These are phyloP conservation scores for Tetropium fuscum DNA, from an alignment of 2,888 invertebrate genomes.

Conservation along the genomic window DNA sequence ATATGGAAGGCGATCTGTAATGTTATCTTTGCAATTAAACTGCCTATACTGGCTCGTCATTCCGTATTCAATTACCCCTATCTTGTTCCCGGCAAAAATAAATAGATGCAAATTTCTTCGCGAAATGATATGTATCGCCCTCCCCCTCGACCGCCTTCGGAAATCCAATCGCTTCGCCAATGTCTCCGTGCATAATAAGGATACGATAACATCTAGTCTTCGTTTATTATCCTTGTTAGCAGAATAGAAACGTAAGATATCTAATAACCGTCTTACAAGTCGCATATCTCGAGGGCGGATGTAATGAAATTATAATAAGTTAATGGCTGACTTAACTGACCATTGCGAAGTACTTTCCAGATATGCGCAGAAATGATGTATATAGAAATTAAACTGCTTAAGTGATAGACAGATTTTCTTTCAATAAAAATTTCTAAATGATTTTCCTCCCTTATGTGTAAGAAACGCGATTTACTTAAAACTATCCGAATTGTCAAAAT, in stretches of 20 bases:
- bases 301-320: neutral
- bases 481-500: too few relatives aligned
- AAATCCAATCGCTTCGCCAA: slow-evolving; percentile 16
- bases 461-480: too few relatives aligned
- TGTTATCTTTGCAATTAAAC: neutral
- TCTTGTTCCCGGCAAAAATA: neutral
- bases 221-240: slow-evolving; percentile 13
- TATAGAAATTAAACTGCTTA: too few relatives aligned
- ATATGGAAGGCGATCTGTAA: slow-evolving; percentile 6
- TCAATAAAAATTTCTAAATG: too few relatives aligned
- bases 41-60: neutral
- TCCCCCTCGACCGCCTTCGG: slow-evolving; percentile 9
- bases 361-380: too few relatives aligned
- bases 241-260: slow-evolving; percentile 15
- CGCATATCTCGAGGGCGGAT: neutral
- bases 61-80: slow-evolving; percentile 16
- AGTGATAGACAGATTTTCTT: too few relatives aligned
- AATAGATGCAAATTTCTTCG: slow-evolving; percentile 11
- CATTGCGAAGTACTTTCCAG: too few relatives aligned
- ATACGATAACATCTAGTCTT: slow-evolving; percentile 17
- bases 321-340: too few relatives aligned
- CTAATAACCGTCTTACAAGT: slow-evolving; percentile 1
- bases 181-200: slow-evolving; percentile 8
- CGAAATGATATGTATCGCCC: slow-evolving; percentile 9
- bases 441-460: too few relatives aligned